Conservation (phyloP, 2,888 invertebrate genomes). For the Netelia melanura region DNA sequence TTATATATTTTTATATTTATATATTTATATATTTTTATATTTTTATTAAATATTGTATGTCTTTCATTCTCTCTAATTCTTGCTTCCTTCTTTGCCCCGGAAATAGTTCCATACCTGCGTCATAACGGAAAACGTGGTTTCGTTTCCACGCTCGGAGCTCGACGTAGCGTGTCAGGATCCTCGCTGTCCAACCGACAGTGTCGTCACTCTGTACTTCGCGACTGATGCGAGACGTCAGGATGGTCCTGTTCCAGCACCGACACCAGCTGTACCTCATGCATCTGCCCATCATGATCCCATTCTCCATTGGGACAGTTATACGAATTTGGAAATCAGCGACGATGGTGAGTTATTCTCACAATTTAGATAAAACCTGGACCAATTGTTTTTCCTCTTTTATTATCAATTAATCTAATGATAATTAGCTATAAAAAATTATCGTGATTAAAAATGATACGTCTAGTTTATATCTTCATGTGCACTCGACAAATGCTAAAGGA, state of each 20-base stretch:
- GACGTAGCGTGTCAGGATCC: constrained; percentile 94
- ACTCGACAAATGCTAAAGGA: not conserved
- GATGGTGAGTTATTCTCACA: constrained; percentile 79
- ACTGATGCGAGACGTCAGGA: constrained; percentile 86
- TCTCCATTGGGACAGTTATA: constrained; percentile 92
- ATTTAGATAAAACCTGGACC: not conserved
- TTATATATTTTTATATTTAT: too few relatives aligned
- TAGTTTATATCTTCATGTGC: not conserved
- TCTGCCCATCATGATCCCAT: constrained; percentile 90
- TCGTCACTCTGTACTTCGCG: constrained; percentile 94
- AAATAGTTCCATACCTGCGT: constrained; percentile 97
- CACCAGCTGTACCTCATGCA: constrained; percentile 90
- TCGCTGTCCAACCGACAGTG: constrained; percentile 93
- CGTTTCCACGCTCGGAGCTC: constrained; percentile 94
- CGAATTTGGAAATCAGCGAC: constrained; percentile 86
- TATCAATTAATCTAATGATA: not conserved
- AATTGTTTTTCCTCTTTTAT: not conserved
- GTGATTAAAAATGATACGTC: not conserved
- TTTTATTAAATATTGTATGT: too few relatives aligned
- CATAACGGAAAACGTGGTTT: constrained; percentile 93
- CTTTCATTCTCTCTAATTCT: not conserved
- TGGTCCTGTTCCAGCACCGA: constrained; percentile 89
- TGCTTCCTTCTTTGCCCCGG: constrained; percentile 10
- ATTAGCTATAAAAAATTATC: too few relatives aligned
- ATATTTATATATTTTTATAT: too few relatives aligned